These are phyloP conservation scores for Apaloderma vittatum DNA, from an alignment of 2,113 vertebrate genomes.

Conservation along the genomic window DNA sequence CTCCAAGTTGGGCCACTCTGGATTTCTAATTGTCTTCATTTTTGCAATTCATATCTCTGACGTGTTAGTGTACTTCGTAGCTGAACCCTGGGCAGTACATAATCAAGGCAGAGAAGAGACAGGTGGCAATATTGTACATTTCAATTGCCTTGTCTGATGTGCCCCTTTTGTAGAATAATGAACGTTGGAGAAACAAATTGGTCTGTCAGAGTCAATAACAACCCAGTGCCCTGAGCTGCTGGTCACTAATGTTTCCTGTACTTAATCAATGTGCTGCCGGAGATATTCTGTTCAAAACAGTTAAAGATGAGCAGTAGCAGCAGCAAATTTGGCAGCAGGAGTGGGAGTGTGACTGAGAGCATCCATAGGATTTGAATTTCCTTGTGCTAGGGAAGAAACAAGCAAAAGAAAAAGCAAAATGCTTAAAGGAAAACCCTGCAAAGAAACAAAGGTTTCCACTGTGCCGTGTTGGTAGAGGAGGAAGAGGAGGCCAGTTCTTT, in stretches of 20 bases:
- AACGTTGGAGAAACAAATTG: constrained; percentile 67
- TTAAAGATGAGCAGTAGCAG: constrained; percentile 32
- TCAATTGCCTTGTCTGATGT: constrained; percentile 58
- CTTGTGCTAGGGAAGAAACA: not conserved
- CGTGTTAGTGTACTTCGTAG: not conserved
- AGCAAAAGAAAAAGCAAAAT: not conserved
- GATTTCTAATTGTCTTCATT: constrained; percentile 57
- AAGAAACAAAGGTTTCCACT: not conserved
- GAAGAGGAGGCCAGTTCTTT: not conserved
- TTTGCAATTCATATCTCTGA: constrained; percentile 10
- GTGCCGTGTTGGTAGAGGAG: not conserved
- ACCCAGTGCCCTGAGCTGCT: constrained; percentile 46
- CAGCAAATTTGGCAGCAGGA: constrained; percentile 42
- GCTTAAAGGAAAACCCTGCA: not conserved
- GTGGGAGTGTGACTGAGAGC: not conserved
- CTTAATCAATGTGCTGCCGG: constrained; percentile 63
- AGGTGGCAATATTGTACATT: constrained; percentile 49
- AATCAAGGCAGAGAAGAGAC: constrained; percentile 61
- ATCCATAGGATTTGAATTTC: not conserved
- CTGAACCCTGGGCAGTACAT: not conserved
- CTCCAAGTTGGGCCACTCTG: constrained; percentile 18
- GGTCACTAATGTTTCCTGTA: constrained; percentile 27
- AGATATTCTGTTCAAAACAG: constrained; percentile 53
- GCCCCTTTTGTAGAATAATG: constrained; percentile 58
- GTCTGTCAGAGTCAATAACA: constrained; percentile 61